Evolutionary conservation across 1,140 invertebrate species (phyloP).

Genomic region (Heliconius hewitsoni): DNA sequence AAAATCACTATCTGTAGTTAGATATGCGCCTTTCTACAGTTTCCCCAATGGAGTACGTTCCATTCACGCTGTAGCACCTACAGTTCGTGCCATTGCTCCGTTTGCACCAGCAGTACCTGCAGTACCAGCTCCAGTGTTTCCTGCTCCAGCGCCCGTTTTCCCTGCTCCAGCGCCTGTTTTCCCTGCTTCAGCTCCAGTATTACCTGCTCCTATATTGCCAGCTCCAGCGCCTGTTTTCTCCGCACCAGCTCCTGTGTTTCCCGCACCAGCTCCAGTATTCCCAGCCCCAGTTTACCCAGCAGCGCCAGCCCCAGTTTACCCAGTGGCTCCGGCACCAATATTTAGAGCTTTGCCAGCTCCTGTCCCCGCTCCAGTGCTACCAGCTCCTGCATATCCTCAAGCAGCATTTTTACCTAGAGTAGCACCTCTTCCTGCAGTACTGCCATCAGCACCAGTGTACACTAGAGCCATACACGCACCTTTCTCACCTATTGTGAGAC

Average conservation of each 20-base stretch:
- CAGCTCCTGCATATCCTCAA: constrained; percentile 47
- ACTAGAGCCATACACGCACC: constrained; percentile 37
- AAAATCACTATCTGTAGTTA: constrained; percentile 63
- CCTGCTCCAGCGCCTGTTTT: constrained; percentile 40
- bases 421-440: constrained; percentile 45
- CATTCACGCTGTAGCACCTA: constrained; percentile 68
- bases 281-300: constrained; percentile 43
- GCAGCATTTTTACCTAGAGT: constrained; percentile 49
- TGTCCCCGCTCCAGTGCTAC: constrained; percentile 46
- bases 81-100: constrained; percentile 33
- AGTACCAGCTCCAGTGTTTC: constrained; percentile 37
- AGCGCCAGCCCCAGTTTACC: constrained; percentile 43
- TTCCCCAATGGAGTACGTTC: constrained; percentile 66
- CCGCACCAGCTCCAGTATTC: constrained; percentile 40
- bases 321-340: constrained; percentile 33
- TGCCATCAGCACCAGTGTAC: constrained; percentile 35
- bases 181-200: constrained; percentile 40
- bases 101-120: constrained; percentile 31
- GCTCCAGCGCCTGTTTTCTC: constrained; percentile 18
- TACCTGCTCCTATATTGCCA: constrained; percentile 40
- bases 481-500: constrained; percentile 48
- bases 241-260: constrained; percentile 40
- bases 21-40: constrained; percentile 76
- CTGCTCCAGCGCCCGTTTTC: constrained; percentile 42
- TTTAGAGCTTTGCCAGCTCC: constrained; percentile 46